Evolutionary conservation across 92 coral and sea anemone genomes (phyloP).

Genomic region (Desmophyllum pertusum): DNA sequence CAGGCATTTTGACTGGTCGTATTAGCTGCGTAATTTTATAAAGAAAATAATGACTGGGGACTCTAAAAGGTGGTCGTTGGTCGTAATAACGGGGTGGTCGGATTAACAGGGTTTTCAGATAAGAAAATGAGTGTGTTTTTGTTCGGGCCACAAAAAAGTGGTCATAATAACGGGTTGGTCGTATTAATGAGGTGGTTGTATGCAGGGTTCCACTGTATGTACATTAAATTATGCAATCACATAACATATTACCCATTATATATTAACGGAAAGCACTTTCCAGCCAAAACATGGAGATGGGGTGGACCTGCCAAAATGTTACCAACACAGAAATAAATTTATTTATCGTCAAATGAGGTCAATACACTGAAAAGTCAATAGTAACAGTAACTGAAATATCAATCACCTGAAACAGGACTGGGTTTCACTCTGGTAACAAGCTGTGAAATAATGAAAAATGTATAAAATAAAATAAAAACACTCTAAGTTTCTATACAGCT

Average conservation of each 20-base stretch:
- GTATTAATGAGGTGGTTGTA: no score
- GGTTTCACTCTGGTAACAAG: conserved; percentile 74
- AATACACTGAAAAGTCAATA: background rate
- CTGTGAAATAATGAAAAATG: background rate
- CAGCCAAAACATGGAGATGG: conserved; percentile 74
- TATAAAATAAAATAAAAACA: background rate
- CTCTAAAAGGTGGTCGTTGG: no score
- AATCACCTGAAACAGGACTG: conserved; percentile 74
- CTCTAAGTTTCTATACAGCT: background rate
- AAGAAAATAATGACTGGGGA: no score
- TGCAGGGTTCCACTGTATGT: no score
- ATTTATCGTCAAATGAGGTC: background rate
- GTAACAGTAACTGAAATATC: background rate
- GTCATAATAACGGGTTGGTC: no score
- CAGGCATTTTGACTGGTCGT: no score
- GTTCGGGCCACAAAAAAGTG: no score
- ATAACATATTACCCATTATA: conserved; percentile 71
- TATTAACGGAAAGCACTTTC: conserved; percentile 82
- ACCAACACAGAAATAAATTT: no score
- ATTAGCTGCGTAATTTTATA: no score
- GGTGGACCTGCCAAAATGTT: conserved; percentile 70
- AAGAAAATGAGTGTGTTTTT: no score
- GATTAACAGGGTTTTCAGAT: no score
- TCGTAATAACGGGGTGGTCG: no score
- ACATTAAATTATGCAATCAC: background rate